Base-by-base conservation (phyloP, 2,797 vertebrate species). In the Heliangelus exortis region DNA sequence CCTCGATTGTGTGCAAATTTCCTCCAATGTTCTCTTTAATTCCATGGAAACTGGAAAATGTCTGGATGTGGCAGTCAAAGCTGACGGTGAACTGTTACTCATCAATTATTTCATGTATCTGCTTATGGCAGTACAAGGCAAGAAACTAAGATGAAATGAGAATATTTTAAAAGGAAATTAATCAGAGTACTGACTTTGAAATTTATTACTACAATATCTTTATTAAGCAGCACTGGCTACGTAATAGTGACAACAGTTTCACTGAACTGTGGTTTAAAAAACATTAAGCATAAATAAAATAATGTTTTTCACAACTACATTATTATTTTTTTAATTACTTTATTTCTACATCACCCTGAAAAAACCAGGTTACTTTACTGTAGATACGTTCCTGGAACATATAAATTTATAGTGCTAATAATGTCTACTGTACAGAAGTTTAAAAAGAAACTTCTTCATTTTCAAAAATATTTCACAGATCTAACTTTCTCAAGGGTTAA, bases 61-160 rank as follows among this genome's bases (percentile, higher is more conserved):
- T 39, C 34, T 67, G 39, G 28, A 33, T 0, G 0, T 4, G 1
- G 61, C 55, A 55, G 25, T 29, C 8, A 0, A 1, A 62, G n/a
- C 2, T 55, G 63, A 79, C 10, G 1, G 0, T 2, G 2, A 6
- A 33, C 26, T 25, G 39, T 36, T 75, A 36, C 17, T 76, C 12
- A 36, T 9, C 50, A 73, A n/a, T 18, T 22, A 79, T 45, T 76
- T 45, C 59, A 76, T 8, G 0, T 10, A 28, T 4, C 13, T 50
- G 31, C n/a, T 26, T 26, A 55, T 1, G 4, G 34, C 28, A 76
- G 29, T 14, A 55, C 36, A 50, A 26, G 15, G 12, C 57, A 69
- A 74, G 45, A 82, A 69, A 87, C 4, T 22, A 55, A 55, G n/a
- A 87, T 8, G 7, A 82, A 80, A 76, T 6, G 5, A 69, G 34